Evolutionary conservation across 2,797 vertebrate genomes (phyloP), one percentile per base, ranked within the genome.

Genomic region (Bradypodion pumilum): DNA sequence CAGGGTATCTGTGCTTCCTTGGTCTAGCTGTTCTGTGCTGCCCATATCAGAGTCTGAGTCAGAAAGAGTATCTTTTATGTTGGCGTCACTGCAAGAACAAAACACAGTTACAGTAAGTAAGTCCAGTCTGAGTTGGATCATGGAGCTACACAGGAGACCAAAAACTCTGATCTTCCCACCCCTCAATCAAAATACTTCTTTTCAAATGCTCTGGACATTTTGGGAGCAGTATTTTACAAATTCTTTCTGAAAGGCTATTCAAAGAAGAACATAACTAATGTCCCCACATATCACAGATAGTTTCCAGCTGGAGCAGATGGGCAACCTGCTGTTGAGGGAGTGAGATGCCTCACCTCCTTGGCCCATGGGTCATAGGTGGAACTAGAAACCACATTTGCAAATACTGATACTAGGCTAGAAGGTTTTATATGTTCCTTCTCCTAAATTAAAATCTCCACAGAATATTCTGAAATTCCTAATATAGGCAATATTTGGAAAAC

Each of bases 21-120:
- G 94, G 86, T 96, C 95, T 52, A 98, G 97, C 62, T 96, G 97
- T 91, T 98, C 98, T 0, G 96, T 96, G 94, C 98, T 97, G 90
- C 97, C 98, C 96, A 98, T 93, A 91, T 98, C 97, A 0, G 97
- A 97, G 92, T 98, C 98, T 0, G 97, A 97, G 95, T 99, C 97
- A 0, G 97, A 98, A 91, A 97, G 95, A 7, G 93, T 95, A 5
- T 98, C 98, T 93, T 97, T 96, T 92, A 99, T 95, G 96, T 97
- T 97, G 94, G 97, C 96, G 9, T 98, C 97, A 0, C 98, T 99
- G 93, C 0, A 88, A 80, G 78, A 89, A 42, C 73, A 84, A 78
- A 73, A 82, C 42, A 88, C 1, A 1, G 32, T 1, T 88, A n/a
- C n/a, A n/a, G n/a, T n/a, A 62, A 82, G 29, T 65, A 73, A 87